Percentiles rank a stretch among this genome's conserved stretches.
These are phyloP conservation scores for Mallotus villosus DNA, from an alignment of 2,797 vertebrate species.

Conservation along the genomic window DNA sequence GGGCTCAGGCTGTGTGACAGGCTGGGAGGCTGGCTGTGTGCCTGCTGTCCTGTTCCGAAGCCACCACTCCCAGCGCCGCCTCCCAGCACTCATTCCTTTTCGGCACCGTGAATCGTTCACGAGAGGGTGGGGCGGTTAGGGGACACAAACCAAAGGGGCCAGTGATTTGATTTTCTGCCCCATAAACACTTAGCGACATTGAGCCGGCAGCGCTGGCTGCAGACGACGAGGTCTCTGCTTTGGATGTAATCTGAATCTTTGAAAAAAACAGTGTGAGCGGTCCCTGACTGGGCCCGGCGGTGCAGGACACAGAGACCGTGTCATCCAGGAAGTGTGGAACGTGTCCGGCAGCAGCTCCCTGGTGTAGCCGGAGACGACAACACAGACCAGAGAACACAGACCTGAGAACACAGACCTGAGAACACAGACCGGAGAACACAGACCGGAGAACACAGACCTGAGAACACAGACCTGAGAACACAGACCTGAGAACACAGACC, in stretches of 20 bases:
- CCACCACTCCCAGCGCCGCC: slow-evolving; percentile 40
- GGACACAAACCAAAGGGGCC: slow-evolving; percentile 62
- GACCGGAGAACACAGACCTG: no score
- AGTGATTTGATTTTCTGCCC: slow-evolving; percentile 76
- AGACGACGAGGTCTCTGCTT: slow-evolving; percentile 54
- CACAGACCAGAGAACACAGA: slow-evolving; percentile 16
- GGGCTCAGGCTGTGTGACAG: background rate
- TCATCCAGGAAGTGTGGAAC: slow-evolving; percentile 59
- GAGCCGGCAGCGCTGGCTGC: slow-evolving; percentile 60
- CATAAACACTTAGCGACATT: slow-evolving; percentile 74
- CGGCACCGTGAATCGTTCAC: slow-evolving; percentile 60
- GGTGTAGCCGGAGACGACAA: slow-evolving; percentile 40
- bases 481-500: no score
- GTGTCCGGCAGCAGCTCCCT: slow-evolving; percentile 33
- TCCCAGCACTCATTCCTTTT: slow-evolving; percentile 63
- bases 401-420: slow-evolving; percentile 25
- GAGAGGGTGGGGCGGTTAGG: slow-evolving; percentile 51
- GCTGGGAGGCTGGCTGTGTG: slow-evolving; percentile 40
- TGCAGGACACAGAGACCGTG: slow-evolving; percentile 52
- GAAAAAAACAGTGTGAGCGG: slow-evolving; percentile 43
- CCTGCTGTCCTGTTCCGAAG: slow-evolving; percentile 42
- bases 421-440: background rate
- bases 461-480: no score
- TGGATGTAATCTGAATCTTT: slow-evolving; percentile 66
- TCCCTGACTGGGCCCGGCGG: slow-evolving; percentile 39